Conservation (phyloP, 2,888 invertebrate genomes). For the Cryptocephalus primarius region DNA sequence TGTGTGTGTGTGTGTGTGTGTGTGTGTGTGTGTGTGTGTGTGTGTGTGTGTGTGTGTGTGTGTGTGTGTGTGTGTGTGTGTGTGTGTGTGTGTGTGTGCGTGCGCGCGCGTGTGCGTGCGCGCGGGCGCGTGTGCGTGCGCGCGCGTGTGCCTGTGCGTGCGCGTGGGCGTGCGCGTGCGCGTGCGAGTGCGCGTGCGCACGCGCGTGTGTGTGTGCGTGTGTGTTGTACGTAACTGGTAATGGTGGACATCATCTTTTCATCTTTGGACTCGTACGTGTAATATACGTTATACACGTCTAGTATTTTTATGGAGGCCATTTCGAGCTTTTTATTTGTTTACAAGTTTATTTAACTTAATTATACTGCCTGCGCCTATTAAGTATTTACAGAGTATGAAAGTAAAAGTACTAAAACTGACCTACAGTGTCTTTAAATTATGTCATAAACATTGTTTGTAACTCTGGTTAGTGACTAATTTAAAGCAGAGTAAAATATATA, state of each 20-base stretch:
- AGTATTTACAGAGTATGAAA: slow-evolving; percentile 35
- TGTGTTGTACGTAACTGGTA: slow-evolving; percentile 19
- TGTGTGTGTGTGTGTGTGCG: slow-evolving; percentile 15
- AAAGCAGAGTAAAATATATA: slow-evolving; percentile 32
- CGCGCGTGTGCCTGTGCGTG: no score
- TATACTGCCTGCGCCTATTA: slow-evolving; percentile 31
- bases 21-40: slow-evolving; percentile 13
- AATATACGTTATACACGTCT: slow-evolving; percentile 4
- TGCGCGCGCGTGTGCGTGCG: slow-evolving; percentile 7
- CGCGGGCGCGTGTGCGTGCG: no score
- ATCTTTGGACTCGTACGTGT: slow-evolving; percentile 14
- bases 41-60: slow-evolving; percentile 7
- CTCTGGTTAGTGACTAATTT: slow-evolving; percentile 34
- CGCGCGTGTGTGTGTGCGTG: no score
- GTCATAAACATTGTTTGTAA: slow-evolving; percentile 36
- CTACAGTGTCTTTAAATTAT: slow-evolving; percentile 30
- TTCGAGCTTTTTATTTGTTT: slow-evolving; percentile 33
- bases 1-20: slow-evolving; percentile 7
- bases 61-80: slow-evolving; percentile 13
- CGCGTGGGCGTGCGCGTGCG: no score
- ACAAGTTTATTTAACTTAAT: slow-evolving; percentile 35
- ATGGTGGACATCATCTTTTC: slow-evolving; percentile 15
- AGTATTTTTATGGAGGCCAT: slow-evolving; percentile 30
- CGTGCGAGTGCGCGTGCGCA: no score
- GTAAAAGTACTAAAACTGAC: slow-evolving; percentile 36